phyloP scores from a whole-genome alignment of 2,113 vertebrate genomes.

The Gobiocypris rarus region DNA sequence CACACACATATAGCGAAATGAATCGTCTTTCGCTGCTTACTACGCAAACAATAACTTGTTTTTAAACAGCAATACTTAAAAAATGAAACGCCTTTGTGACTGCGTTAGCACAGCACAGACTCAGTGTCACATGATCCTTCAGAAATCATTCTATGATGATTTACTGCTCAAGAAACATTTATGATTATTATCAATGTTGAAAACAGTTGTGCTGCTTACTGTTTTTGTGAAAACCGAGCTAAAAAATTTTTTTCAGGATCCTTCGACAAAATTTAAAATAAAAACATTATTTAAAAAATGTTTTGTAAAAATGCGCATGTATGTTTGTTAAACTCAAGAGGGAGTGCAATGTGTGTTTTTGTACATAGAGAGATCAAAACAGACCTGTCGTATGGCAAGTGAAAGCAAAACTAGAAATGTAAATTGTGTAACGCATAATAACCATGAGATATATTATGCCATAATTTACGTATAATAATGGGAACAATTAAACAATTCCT shows the following conservation, averaged over 20 bases:
- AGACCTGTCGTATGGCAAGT: neutral
- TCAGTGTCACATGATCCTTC: neutral
- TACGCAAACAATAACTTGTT: too few relatives aligned
- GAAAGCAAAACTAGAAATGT: neutral
- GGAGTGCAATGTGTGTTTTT: neutral
- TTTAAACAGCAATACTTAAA: too few relatives aligned
- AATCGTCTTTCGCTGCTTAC: too few relatives aligned
- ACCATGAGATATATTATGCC: too few relatives aligned
- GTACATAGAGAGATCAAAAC: neutral
- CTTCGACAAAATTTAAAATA: neutral
- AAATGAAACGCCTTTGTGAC: too few relatives aligned
- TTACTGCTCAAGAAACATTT: neutral
- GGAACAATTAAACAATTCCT: neutral
- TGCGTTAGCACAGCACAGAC: too few relatives aligned
- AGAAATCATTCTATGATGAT: neutral
- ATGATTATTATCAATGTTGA: neutral
- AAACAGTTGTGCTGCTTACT: neutral
- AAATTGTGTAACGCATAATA: neutral
- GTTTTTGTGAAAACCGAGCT: neutral
- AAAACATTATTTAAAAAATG: neutral
- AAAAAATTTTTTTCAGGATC: neutral
- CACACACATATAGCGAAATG: too few relatives aligned
- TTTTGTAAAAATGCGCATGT: neutral
- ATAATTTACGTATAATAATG: too few relatives aligned
- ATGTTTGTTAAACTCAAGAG: neutral